A percentile compares a stretch with the other conserved stretches of the same genome.
These are phyloP conservation scores for Zaprionus taronus DNA, from an alignment of 1,140 invertebrate species.

Conservation along the genomic window DNA sequence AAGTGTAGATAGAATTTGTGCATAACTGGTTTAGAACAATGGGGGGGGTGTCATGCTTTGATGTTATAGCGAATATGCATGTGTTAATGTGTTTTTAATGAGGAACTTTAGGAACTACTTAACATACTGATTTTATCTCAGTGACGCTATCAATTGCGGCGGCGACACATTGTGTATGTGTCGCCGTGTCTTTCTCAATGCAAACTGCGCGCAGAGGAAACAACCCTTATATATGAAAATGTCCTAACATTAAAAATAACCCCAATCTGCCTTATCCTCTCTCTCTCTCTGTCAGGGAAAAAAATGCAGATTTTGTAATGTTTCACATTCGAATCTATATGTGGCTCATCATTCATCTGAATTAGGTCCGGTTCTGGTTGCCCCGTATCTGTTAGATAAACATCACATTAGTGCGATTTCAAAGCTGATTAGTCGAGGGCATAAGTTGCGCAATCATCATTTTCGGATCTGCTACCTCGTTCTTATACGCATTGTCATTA, in stretches of 20 bases:
- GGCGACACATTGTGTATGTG: slow-evolving; percentile 5
- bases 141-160: slow-evolving; percentile 39
- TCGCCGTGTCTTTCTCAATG: not conserved
- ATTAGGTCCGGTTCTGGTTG: slow-evolving; percentile 29
- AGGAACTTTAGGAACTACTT: slow-evolving; percentile 45
- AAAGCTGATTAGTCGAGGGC: slow-evolving; percentile 61
- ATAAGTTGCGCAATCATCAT: slow-evolving; percentile 54
- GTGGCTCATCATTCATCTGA: slow-evolving; percentile 30
- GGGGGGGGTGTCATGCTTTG: not conserved
- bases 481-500: slow-evolving; percentile 4
- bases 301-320: slow-evolving; percentile 59
- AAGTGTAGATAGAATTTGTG: not conserved
- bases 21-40: not conserved
- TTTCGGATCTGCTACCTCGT: slow-evolving; percentile 38
- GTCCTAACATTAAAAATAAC: not conserved
- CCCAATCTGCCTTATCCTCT: not conserved
- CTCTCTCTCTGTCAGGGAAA: not conserved
- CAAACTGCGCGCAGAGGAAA: not conserved
- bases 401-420: slow-evolving; percentile 72
- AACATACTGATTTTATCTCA: slow-evolving; percentile 36
- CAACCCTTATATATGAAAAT: slow-evolving; percentile 22
- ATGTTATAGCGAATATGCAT: not conserved
- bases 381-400: slow-evolving; percentile 48
- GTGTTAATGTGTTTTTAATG: slow-evolving; percentile 62
- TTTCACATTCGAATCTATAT: slow-evolving; percentile 34